Evolutionary conservation across 37 sponge, comb jelly and placozoan species (phyloP), one percentile per base, ranked within the genome.

Genomic region (Chondrosia reniformis): DNA sequence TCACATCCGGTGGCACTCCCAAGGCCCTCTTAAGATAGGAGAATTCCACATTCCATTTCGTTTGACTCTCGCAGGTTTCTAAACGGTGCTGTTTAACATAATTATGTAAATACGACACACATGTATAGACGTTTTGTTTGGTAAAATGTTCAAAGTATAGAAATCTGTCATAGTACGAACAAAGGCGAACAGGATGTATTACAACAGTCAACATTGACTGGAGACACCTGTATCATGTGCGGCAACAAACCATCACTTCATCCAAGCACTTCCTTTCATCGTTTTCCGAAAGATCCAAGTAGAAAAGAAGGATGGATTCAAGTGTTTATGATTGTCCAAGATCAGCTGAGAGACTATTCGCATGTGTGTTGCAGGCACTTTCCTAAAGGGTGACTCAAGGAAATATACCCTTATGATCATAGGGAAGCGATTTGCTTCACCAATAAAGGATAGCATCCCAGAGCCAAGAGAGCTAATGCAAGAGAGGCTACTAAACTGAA

Each of bases 361-460:
- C 66, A 56, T 36, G 77, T 83, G 10, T 63, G 84, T 52, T 76
- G 65, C 37, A 76, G 84, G 56, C 84, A 83, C 74, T 83, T 63
- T 63, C 84, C 45, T 28, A n/a, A 56, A 64, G 62, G 84, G 77
- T 21, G 67, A 83, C 43, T 15, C 63, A n/a, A 66, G n/a, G 6
- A 79, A 84, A 32, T 44, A 59, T 31, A 79, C 80, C 36, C 74
- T 76, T 24, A 30, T 72, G 25, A 76, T 0, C 25, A 36, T 72
- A 30, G 85, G 82, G 34, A 81, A 72, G 38, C 34, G 83, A 24
- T 82, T 82, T 82, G 75, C 76, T 24, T 82, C 83, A 40, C 83
- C 76, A 3, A 80, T 59, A 32, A 66, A 63, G 6, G 56, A 3
- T 52, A 63, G 81, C 58, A 2, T 6, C 58, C 58, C 58, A 56